Evolutionary conservation across 2,113 vertebrate species (phyloP).

Genomic region (Cichladusa arquata): DNA sequence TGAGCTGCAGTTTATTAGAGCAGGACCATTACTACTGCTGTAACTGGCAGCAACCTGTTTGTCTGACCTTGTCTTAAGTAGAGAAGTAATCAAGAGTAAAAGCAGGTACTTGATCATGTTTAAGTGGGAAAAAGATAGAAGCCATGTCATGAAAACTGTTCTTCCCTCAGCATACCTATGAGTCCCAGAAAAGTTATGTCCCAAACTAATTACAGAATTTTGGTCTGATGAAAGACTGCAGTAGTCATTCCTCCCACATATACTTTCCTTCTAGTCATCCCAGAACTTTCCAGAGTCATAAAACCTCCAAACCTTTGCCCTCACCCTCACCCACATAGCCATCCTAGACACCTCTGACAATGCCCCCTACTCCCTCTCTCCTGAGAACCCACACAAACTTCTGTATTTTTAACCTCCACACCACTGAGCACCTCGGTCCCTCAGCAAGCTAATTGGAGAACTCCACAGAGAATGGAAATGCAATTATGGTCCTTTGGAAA

Average conservation of each 20-base stretch:
- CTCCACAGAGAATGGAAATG: neutral
- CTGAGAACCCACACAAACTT: neutral
- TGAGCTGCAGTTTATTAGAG: neutral
- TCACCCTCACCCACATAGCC: neutral
- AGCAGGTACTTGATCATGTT: neutral
- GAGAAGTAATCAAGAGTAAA: neutral
- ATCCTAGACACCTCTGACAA: neutral
- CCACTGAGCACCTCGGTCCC: rapidly evolving
- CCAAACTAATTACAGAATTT: neutral
- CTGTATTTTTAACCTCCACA: neutral
- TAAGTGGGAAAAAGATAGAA: neutral
- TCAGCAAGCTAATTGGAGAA: neutral
- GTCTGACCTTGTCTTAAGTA: neutral
- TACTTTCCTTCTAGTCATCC: neutral
- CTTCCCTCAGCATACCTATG: neutral
- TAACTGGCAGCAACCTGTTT: neutral
- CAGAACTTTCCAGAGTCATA: neutral
- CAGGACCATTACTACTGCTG: neutral
- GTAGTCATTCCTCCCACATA: neutral
- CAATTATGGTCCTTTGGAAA: neutral
- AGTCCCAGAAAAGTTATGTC: neutral
- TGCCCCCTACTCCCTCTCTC: neutral
- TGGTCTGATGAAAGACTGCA: neutral
- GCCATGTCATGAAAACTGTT: neutral
- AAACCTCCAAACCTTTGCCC: neutral